Base-by-base conservation (phyloP, 2,113 vertebrate species). In the Triplophysa rosa region DNA sequence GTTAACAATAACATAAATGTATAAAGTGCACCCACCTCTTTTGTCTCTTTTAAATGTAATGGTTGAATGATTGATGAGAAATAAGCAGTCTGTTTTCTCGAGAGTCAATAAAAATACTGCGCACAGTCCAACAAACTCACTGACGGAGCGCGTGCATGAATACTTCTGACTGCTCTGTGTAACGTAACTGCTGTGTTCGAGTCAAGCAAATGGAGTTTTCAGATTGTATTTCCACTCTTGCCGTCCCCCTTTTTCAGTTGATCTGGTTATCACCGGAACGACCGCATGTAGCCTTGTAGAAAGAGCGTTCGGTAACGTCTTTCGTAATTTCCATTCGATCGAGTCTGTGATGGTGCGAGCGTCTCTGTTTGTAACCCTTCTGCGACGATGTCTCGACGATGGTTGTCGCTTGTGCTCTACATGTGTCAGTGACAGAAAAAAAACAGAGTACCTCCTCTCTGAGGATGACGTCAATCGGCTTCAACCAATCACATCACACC, bases 381-480 rank as follows among this genome's bases (percentile, higher is more conserved):
- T 71, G 33, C 54, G 58, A 37, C 84, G 78, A 19, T 67, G 63
- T 67, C 67, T 81, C 68, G 66, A 59, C 67, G 75, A 81, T 84
- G 83, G 86, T 67, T 78, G 80, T 83, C 80, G 88, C 84, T 81
- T 83, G 82, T 82, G 87, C 86, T 90, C 90, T 91, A 93, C 96
- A 95, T 97, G 95, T 97, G 95, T 95, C 95, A 93, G 93, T 95
- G 96, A 97, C 95, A 94, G 95, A 88, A 59, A 74, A 68, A 80
- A 83, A 16, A n/a, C 56, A 8, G 24, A 94, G 93, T 93, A 93
- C 85, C 89, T 89, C 90, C 87, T 92, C 91, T 90, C 89, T 81
- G 82, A 87, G 84, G 89, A 88, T 92, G 89, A 94, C 97, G 96
- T 91, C 88, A 92, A 88, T 71, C 82, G 67, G 67, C 42, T 54